Evolutionary conservation across 2,113 vertebrate species (phyloP).

Genomic region (Oryctolagus cuniculus): mOryCun1.1 NC_091441.1:8296501-8297000

Average conservation of each 20-base stretch:
- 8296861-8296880: rapidly evolving
- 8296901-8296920: neutral
- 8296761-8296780: neutral
- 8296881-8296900: neutral
- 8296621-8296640: neutral
- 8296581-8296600: neutral
- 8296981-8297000: neutral
- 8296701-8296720: neutral
- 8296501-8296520: neutral
- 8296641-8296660: neutral
- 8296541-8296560: neutral
- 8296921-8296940: too few species aligned
- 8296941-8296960: too few species aligned
- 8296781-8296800: neutral
- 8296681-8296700: neutral
- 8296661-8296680: neutral
- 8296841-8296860: neutral
- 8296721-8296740: neutral
- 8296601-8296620: constrained; percentile 3
- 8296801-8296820: rapidly evolving
- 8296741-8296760: rapidly evolving
- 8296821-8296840: rapidly evolving
- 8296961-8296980: neutral
- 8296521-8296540: neutral
- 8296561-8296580: neutral